A percentile compares a stretch with the other conserved stretches of the same genome.
phyloP scores from a whole-genome alignment of 2,113 vertebrate species.

The Cettia cetti region DNA sequence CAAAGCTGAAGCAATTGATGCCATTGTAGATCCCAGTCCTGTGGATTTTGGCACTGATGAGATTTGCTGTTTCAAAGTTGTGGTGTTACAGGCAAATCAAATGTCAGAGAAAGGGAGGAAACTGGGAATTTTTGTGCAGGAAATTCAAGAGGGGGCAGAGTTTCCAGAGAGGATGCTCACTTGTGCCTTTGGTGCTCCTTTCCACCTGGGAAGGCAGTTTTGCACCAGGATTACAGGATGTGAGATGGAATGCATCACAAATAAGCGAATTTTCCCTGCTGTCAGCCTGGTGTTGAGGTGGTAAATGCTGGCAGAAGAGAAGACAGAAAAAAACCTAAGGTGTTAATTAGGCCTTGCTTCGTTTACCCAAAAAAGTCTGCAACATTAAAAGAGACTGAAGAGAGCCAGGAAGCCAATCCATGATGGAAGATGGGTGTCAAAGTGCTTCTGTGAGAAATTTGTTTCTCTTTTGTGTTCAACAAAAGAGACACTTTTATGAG shows the following conservation, averaged over 20 bases:
- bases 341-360: not conserved
- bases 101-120: not conserved
- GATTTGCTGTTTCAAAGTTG: not conserved
- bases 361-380: not conserved
- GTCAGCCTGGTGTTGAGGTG: not conserved
- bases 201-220: not conserved
- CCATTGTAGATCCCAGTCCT: not conserved
- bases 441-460: not conserved
- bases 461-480: not conserved
- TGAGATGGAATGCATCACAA: not conserved
- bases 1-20: not conserved
- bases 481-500: not conserved
- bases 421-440: not conserved
- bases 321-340: not conserved
- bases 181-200: not conserved
- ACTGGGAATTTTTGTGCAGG: not conserved
- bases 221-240: not conserved
- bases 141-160: not conserved
- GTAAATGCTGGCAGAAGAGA: not conserved
- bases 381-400: not conserved
- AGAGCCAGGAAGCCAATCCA: not conserved
- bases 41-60: not conserved
- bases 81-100: not conserved
- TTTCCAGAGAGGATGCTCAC: not conserved
- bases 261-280: not conserved